Conservation (phyloP, 2,888 invertebrate species). For the Plemyria rubiginata region DNA sequence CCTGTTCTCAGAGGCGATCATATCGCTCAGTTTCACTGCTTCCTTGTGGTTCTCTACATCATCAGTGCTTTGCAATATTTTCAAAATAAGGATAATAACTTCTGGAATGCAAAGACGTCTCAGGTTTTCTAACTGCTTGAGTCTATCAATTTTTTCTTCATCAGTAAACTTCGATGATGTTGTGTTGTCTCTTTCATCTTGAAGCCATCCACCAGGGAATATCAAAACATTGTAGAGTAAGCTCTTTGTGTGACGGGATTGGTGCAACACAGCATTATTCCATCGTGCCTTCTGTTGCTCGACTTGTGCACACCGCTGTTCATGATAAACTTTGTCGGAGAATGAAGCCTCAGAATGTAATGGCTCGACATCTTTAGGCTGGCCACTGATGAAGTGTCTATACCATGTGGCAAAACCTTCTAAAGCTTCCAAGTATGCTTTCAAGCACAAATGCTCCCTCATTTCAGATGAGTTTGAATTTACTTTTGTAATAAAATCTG, state of each 20-base stretch:
- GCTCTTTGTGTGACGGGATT: constrained; percentile 90
- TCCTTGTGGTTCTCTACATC: constrained; percentile 90
- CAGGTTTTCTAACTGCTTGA: constrained; percentile 89
- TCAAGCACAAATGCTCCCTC: constrained; percentile 94
- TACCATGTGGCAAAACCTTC: constrained; percentile 97
- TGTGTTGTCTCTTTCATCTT: constrained; percentile 86
- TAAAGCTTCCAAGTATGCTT: constrained; percentile 93
- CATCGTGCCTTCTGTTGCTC: constrained; percentile 91
- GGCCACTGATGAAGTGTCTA: constrained; percentile 90
- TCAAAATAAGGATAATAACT: constrained; percentile 90
- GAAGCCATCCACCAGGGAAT: constrained; percentile 96
- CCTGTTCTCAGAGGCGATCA: constrained; percentile 91
- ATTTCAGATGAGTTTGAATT: constrained; percentile 77
- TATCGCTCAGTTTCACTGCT: constrained; percentile 89
- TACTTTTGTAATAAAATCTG: constrained; percentile 69
- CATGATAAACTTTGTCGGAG: constrained; percentile 94
- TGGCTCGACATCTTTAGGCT: constrained; percentile 89
- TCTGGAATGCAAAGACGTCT: constrained; percentile 94
- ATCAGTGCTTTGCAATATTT: constrained; percentile 90
- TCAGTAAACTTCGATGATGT: constrained; percentile 75
- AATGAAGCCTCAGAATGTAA: constrained; percentile 87
- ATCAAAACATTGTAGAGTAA: constrained; percentile 93
- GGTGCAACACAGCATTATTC: constrained; percentile 88
- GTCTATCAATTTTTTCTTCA: constrained; percentile 81
- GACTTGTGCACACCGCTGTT: constrained; percentile 92